Conservation (phyloP, 2,888 invertebrate species). For the Coenonympha arcania region DNA sequence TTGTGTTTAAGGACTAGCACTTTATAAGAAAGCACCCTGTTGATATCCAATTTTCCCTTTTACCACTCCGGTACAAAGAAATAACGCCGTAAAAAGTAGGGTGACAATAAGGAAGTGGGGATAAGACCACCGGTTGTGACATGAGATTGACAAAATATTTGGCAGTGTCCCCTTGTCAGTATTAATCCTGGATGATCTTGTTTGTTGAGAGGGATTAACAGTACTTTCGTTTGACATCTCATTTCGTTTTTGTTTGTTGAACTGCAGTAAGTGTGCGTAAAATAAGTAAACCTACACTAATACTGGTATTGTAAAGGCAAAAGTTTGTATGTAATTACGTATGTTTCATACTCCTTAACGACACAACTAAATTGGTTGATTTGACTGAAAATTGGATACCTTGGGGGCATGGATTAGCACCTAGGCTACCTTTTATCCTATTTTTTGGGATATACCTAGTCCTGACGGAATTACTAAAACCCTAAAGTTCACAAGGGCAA, state of each 20-base stretch:
- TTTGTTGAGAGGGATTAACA: conserved; percentile 43
- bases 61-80: conserved; percentile 24
- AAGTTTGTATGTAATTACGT: no score
- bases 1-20: conserved; percentile 34
- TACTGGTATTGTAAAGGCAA: no score
- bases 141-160: conserved; percentile 68
- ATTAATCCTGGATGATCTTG: conserved; percentile 37
- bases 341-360: no score
- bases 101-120: conserved; percentile 21
- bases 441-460: no score
- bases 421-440: no score
- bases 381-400: no score
- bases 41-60: conserved; percentile 57
- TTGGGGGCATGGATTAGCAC: no score
- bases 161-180: conserved; percentile 47
- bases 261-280: conserved; percentile 23
- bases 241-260: conserved; percentile 29
- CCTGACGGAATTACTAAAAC: no score
- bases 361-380: no score
- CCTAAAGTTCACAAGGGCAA: no score
- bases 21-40: conserved; percentile 47
- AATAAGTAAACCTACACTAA: neutral
- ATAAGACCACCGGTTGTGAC: conserved; percentile 66
- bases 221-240: conserved; percentile 28
- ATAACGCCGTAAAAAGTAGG: conserved; percentile 11